Percentiles rank a stretch among this genome's conserved stretches.
phyloP scores from a whole-genome alignment of 2,797 vertebrate genomes.

The Meriones psammophilus region DNA sequence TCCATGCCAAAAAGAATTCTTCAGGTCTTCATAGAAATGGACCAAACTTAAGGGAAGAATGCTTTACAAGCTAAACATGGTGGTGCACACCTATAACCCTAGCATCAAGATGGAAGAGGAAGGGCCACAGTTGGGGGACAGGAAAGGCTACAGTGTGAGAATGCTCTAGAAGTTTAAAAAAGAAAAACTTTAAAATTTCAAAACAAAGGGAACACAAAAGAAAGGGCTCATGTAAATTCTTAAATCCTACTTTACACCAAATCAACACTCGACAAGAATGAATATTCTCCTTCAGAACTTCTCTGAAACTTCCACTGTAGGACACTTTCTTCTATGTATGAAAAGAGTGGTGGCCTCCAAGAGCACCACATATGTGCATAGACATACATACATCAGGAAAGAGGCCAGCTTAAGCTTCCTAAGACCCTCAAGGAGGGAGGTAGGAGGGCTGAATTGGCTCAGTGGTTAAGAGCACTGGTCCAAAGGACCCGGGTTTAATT shows the following conservation, averaged over 20 bases:
- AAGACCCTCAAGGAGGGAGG: neutral
- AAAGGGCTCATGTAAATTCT: neutral
- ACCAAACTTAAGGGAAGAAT: conserved; percentile 9
- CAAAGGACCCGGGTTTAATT: too few species aligned
- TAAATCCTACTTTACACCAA: neutral
- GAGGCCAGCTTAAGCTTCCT: neutral
- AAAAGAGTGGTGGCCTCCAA: neutral
- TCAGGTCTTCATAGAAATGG: neutral
- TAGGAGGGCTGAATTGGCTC: too few species aligned
- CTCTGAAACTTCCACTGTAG: neutral
- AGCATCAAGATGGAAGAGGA: neutral
- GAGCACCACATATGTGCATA: neutral
- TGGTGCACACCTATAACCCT: neutral
- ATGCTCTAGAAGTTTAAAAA: neutral
- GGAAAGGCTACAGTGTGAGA: neutral
- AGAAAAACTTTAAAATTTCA: neutral
- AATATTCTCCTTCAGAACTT: neutral
- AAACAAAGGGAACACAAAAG: neutral
- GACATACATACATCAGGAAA: neutral
- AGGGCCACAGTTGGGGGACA: neutral
- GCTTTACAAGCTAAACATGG: neutral
- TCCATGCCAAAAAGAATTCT: conserved; percentile 1
- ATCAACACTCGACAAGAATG: neutral
- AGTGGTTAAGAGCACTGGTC: too few species aligned
- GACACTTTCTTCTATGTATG: neutral